Percentiles rank a stretch among this genome's conserved stretches.
phyloP scores from a whole-genome alignment of 2,797 vertebrate genomes.

The Mastacembelus armatus region DNA sequence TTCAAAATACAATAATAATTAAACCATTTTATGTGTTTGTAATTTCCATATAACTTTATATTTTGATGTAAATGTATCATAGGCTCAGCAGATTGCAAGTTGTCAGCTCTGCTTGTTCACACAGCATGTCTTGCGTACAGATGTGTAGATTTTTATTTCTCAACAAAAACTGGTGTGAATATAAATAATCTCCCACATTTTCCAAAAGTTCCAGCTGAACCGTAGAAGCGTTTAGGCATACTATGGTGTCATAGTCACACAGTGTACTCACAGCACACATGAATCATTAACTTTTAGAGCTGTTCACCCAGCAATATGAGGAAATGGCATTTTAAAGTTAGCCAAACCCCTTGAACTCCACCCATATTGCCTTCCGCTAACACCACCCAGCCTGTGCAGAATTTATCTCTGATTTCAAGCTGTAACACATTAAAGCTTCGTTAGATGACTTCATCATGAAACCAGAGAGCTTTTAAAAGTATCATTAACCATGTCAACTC shows the following conservation, averaged over 20 bases:
- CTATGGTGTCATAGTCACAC: slow-evolving; percentile 22
- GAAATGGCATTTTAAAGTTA: slow-evolving; percentile 72
- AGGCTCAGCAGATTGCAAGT: neutral
- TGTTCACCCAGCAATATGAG: slow-evolving; percentile 54
- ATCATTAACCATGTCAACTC: slow-evolving; percentile 70
- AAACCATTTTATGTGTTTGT: neutral
- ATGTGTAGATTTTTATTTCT: neutral
- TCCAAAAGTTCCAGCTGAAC: slow-evolving; percentile 19
- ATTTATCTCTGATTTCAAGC: slow-evolving; percentile 81
- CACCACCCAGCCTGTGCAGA: slow-evolving; percentile 64
- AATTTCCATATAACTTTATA: neutral
- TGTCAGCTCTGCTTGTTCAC: too few relatives aligned
- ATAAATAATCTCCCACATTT: slow-evolving; percentile 29
- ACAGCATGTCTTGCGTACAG: slow-evolving; percentile 1
- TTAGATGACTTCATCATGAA: slow-evolving; percentile 82
- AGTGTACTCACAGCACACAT: slow-evolving; percentile 44
- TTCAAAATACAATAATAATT: too few relatives aligned
- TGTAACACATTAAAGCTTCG: slow-evolving; percentile 82
- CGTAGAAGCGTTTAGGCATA: slow-evolving; percentile 19
- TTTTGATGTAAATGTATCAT: neutral
- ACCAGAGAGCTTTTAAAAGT: slow-evolving; percentile 77
- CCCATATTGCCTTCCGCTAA: slow-evolving; percentile 62
- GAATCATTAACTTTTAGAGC: slow-evolving; percentile 54
- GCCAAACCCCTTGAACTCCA: slow-evolving; percentile 71
- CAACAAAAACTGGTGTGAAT: neutral